These are phyloP conservation scores for Lysandra coridon DNA, from an alignment of 2,888 invertebrate genomes.

Conservation along the genomic window DNA sequence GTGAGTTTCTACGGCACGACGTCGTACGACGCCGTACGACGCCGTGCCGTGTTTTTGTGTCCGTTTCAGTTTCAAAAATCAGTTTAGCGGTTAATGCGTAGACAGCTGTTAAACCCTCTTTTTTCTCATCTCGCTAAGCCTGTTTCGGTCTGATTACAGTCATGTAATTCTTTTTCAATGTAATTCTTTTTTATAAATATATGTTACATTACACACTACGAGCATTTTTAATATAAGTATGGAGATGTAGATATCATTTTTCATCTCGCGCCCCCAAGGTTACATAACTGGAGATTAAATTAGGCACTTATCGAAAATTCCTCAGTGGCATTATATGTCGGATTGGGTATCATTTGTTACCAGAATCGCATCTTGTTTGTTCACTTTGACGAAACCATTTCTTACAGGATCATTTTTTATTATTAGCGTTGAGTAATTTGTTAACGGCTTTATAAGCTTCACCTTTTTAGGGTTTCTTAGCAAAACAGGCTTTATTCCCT, in stretches of 20 bases:
- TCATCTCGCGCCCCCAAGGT: neutral
- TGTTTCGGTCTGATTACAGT: no score
- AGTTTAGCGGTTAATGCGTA: no score
- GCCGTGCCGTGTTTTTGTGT: no score
- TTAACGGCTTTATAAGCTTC: neutral
- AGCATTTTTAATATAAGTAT: neutral
- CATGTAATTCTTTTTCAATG: no score
- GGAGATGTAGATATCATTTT: neutral
- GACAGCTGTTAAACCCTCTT: no score
- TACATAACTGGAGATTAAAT: conserved; percentile 12
- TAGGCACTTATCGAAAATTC: conserved; percentile 4
- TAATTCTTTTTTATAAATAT: no score
- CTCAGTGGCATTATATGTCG: neutral
- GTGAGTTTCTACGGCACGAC: no score
- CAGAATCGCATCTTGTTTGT: conserved; percentile 12
- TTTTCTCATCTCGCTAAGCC: no score
- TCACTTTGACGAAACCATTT: conserved; percentile 6
- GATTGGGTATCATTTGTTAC: conserved; percentile 22
- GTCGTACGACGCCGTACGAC: no score
- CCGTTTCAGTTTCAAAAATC: no score
- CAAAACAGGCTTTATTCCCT: neutral
- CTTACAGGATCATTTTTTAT: conserved; percentile 7
- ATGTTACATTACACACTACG: no score
- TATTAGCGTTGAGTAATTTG: neutral
- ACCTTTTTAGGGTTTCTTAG: neutral